A percentile compares a stretch with the other conserved stretches of the same genome.
Conservation (phyloP, 2,888 invertebrate species). For the Tenthredo scrophulariae region DNA sequence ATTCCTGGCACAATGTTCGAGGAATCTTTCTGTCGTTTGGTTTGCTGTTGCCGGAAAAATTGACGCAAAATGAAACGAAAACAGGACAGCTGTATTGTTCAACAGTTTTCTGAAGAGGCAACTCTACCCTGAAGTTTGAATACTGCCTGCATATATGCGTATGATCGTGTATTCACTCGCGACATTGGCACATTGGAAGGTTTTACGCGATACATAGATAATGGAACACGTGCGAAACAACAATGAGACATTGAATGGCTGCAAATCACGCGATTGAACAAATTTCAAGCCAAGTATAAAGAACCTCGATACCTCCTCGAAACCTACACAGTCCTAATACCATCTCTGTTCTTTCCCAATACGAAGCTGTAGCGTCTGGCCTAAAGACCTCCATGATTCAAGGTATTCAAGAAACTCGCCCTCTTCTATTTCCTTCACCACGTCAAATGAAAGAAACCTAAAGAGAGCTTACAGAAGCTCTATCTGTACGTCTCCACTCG, state of each 20-base stretch:
- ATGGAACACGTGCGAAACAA: neutral
- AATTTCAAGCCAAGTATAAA: neutral
- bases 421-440: conserved; percentile 15
- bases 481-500: neutral
- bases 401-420: conserved; percentile 11
- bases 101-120: neutral
- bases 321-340: neutral
- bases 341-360: neutral
- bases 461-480: conserved; percentile 13
- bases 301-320: neutral
- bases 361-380: conserved; percentile 1
- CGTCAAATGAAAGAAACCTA: conserved; percentile 13
- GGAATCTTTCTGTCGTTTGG: conserved; percentile 5
- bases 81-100: neutral
- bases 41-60: neutral
- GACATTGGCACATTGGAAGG: neutral
- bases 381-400: neutral
- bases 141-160: too few relatives aligned
- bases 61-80: neutral
- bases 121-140: neutral
- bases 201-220: neutral
- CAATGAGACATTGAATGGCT: neutral
- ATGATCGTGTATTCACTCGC: too few relatives aligned
- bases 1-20: conserved; percentile 4
- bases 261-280: neutral